Base-by-base conservation (phyloP, 2,113 vertebrate species). In the Pseudorasbora parva region DNA sequence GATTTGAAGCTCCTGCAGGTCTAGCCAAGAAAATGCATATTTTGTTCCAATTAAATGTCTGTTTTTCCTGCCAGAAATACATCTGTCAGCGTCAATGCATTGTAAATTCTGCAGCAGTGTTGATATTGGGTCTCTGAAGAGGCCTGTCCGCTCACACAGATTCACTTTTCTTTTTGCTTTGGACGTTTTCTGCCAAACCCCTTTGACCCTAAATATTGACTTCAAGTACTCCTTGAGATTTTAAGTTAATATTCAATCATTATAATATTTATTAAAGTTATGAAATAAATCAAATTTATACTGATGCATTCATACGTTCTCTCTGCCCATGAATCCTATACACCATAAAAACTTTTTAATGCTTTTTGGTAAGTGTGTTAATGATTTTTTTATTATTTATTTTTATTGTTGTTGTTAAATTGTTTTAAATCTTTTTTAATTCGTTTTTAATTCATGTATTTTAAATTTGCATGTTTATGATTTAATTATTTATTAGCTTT, bases 1-100 rank as follows among this genome's bases (percentile, higher is more conserved):
- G 19, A 59, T 77, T 23, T 0, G 14, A 43, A 78, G 56, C 75
- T 60, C 54, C 56, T 43, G 12, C 21, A 25, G 15, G 14, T 43
- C 54, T 25, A 60, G 75, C 75, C 75, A 78, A 78, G 56, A 43
- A 78, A 60, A 59, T 14, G 27, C 74, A 77, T 41, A 57, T 21
- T 57, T 78, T 10, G 21, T 25, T 60, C n/a, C 56, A 78, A 59
- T 60, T 43, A 43, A 78, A 78, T 15, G 7, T 1, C 33, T 60
- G 12, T 21, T 57, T 33, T 57, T 54, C 19, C 51, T 57, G 74
- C 74, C 51, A 77, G 8, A 77, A 41, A 77, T 57, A 11, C 74
- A 77, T 77, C 74, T n/a, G 74, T 41, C 51, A 57, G 51, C 51
- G 4, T 47, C 8, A 25, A 21, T 37, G 37, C 37, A 37, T 37